Base-by-base conservation (phyloP, 2,113 vertebrate species). In the Climacteris rufus region DNA sequence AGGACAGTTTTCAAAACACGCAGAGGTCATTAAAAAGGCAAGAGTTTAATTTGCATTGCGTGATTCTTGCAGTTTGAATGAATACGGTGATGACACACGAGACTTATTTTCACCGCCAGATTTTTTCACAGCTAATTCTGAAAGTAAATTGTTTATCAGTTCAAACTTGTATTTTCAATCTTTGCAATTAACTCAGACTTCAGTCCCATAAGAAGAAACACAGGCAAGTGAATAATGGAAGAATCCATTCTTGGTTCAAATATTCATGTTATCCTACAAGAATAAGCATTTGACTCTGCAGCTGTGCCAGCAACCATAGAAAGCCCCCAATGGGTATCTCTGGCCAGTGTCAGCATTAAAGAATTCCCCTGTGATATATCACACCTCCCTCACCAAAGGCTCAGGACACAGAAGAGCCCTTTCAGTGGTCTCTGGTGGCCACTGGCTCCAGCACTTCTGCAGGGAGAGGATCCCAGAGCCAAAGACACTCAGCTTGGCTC, bases 401-500 rank as follows among this genome's bases (percentile, higher is more conserved):
- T 87, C 80, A 45, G 84, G 79, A 91, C 95, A 71, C 85, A 93
- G 77, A 93, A 93, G 82, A 86, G 42, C 65, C 91, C 78, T 93
- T 93, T 49, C 91, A 90, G 83, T 44, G 65, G 66, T 87, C 94
- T 89, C 93, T 89, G 82, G 88, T 90, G 94, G 82, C 86, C 82
- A 16, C 57, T 83, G 90, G 90, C 86, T 92, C 70, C 25, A 2
- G 65, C n/a, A 92, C 68, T 59, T 84, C 39, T 61, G 89, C 77
- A 83, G 76, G 91, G 77, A 86, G 82, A 85, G 68, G 92, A 94
- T 91, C 95, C 85, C 66, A 71, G 78, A 96, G 93, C 83, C 91
- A 94, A 90, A 90, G 89, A 95, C 83, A 63, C 74, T 74, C 52
- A 84, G 45, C 77, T 83, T 95, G 93, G 96, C 87, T 96, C 87